Conservation (phyloP, 2,797 vertebrate species). For the Selene dorsalis region DNA sequence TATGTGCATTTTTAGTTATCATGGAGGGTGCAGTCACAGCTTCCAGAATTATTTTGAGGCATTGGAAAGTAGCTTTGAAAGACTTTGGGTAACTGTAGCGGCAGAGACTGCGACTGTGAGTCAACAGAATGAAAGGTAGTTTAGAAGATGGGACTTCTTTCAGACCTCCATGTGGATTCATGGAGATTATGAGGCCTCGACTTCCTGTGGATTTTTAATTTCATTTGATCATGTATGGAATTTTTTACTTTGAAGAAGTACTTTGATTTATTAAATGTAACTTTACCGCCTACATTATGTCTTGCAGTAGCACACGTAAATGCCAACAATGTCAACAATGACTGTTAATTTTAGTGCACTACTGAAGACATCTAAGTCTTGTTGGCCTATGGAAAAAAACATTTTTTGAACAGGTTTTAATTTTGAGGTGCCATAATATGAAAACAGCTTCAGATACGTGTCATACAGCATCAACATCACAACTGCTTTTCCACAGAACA, state of each 20-base stretch:
- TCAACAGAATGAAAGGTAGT: constrained; percentile 10
- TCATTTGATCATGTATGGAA: not conserved
- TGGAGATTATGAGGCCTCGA: not conserved
- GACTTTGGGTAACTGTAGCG: no score
- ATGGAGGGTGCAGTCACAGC: not conserved
- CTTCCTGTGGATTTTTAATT: not conserved
- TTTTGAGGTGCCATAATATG: not conserved
- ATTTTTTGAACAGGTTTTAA: not conserved
- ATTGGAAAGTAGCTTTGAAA: not conserved
- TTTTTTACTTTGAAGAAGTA: not conserved
- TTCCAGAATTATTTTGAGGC: not conserved
- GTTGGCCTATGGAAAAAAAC: no score
- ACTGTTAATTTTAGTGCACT: no score
- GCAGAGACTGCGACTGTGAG: not conserved
- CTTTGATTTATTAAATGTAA: not conserved
- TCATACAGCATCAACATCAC: not conserved
- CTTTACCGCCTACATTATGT: not conserved
- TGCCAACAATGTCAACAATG: not conserved
- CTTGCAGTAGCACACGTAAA: no score
- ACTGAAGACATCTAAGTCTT: not conserved
- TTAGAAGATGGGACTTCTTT: not conserved
- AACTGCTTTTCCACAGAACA: not conserved
- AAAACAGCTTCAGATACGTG: not conserved
- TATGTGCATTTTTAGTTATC: not conserved
- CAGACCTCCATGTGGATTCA: not conserved